Percentiles rank a stretch among this genome's conserved stretches.
Conservation (phyloP, 2,888 invertebrate species). For the Agonum fuliginosum region DNA sequence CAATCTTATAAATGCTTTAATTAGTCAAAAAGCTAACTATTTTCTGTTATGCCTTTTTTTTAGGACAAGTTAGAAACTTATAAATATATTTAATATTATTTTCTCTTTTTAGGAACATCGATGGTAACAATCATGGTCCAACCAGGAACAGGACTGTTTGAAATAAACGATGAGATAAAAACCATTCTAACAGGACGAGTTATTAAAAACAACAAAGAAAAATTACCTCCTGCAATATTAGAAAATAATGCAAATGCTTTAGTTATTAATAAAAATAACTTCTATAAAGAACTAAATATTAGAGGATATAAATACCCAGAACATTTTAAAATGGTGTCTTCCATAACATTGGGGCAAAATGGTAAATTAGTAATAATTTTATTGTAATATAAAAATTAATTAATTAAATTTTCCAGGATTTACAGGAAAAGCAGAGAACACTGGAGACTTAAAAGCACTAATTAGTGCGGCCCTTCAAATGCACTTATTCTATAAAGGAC, state of each 20-base stretch:
- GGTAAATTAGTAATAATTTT: background rate
- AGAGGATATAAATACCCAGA: background rate
- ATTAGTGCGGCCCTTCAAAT: background rate
- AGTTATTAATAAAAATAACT: background rate
- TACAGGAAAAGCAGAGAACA: background rate
- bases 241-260: background rate
- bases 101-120: background rate
- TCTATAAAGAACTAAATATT: slow-evolving; percentile 6
- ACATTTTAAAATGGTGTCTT: background rate
- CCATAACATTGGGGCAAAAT: background rate
- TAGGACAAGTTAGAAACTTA: background rate
- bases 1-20: too few relatives aligned
- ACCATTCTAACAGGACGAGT: slow-evolving; percentile 1
- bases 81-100: background rate
- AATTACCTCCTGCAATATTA: background rate
- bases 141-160: slow-evolving; percentile 71
- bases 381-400: background rate
- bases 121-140: slow-evolving; percentile 71
- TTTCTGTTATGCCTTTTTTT: too few relatives aligned
- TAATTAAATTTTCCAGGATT: slow-evolving; percentile 1
- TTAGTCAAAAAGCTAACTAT: too few relatives aligned
- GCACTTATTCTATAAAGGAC: background rate
- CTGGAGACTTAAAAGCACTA: slow-evolving; percentile 2
- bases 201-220: background rate
- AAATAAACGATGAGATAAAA: slow-evolving; percentile 68